These are phyloP conservation scores for Galeruca laticollis DNA, from an alignment of 2,888 invertebrate genomes.

Conservation along the genomic window DNA sequence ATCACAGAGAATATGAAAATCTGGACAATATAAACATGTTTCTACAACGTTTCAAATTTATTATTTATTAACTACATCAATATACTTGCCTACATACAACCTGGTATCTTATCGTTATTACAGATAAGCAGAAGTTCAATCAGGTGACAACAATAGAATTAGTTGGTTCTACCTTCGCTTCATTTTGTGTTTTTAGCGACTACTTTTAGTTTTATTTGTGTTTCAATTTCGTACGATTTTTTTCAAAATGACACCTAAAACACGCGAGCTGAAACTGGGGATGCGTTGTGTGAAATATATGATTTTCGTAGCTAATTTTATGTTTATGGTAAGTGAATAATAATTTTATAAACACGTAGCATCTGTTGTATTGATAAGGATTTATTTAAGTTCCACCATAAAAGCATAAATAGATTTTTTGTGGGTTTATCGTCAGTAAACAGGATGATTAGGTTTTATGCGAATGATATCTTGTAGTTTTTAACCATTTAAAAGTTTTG, in stretches of 20 bases:
- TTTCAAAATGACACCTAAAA: slow-evolving; percentile 57
- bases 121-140: slow-evolving; percentile 23
- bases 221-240: neutral
- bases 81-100: slow-evolving; percentile 11
- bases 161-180: neutral
- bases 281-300: slow-evolving; percentile 77
- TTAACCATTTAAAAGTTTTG: too few species aligned
- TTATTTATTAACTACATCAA: neutral
- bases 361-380: too few species aligned
- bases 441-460: neutral
- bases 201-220: neutral
- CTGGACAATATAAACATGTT: neutral
- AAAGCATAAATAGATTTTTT: neutral
- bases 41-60: neutral
- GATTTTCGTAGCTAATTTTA: slow-evolving; percentile 75
- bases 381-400: neutral
- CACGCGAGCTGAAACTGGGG: slow-evolving; percentile 72
- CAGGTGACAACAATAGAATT: slow-evolving; percentile 24
- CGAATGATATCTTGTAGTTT: too few species aligned
- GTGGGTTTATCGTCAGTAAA: neutral
- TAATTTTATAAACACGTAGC: slow-evolving; percentile 29
- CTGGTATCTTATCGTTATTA: slow-evolving; percentile 19
- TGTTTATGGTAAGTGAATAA: slow-evolving; percentile 72
- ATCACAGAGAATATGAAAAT: too few species aligned
- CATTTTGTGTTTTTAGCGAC: neutral